These are phyloP conservation scores for Raja brachyura DNA, from an alignment of 2,113 vertebrate species.

Conservation along the genomic window DNA sequence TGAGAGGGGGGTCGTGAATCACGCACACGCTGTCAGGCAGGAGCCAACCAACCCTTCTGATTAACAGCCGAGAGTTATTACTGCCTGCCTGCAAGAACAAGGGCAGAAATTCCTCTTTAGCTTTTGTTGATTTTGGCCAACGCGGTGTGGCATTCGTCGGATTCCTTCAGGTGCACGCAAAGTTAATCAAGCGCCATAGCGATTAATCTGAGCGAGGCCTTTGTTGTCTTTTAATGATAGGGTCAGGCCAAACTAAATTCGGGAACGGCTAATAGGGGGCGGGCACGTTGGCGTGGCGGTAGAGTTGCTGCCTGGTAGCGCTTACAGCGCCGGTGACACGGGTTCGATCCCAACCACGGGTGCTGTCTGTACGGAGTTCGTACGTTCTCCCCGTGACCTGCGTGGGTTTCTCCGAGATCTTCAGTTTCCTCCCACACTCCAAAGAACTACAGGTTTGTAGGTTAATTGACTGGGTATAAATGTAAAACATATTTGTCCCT, in stretches of 20 bases:
- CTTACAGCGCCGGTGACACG: no score
- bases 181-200: neutral
- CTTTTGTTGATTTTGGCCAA: neutral
- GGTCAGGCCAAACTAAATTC: neutral
- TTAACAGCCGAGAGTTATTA: neutral
- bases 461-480: no score
- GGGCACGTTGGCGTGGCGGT: no score
- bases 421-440: no score
- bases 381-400: no score
- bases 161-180: neutral
- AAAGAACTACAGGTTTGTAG: no score
- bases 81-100: neutral
- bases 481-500: no score
- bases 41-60: neutral
- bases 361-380: no score
- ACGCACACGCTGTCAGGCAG: neutral
- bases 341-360: no score
- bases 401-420: no score
- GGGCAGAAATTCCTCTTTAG: neutral
- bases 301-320: no score
- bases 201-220: neutral
- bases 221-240: neutral
- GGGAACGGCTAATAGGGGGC: neutral
- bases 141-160: neutral
- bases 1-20: neutral